phyloP scores from a whole-genome alignment of 1,140 invertebrate genomes.

The Acromyrmex heyeri region DNA sequence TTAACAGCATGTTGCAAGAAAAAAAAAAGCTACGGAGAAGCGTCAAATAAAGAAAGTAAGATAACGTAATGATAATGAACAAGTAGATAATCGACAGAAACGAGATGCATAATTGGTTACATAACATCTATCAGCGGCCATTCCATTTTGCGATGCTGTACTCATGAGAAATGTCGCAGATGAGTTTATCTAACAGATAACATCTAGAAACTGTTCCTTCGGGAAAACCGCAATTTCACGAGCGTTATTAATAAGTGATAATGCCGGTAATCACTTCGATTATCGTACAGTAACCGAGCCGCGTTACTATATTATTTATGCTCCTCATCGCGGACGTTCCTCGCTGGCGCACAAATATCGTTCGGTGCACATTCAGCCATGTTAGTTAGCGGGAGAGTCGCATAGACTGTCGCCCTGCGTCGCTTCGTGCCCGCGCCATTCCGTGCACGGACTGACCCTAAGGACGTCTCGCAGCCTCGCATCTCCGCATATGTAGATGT shows the following conservation, averaged over 20 bases:
- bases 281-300: neutral
- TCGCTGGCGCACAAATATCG: slow-evolving; percentile 30
- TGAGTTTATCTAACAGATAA: slow-evolving; percentile 3
- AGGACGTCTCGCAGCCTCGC: slow-evolving; percentile 70
- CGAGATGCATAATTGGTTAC: slow-evolving; percentile 22
- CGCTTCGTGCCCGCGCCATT: slow-evolving; percentile 77
- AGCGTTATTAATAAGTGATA: slow-evolving; percentile 36
- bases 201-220: slow-evolving; percentile 23
- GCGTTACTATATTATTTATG: slow-evolving; percentile 2
- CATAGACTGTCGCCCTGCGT: slow-evolving; percentile 73
- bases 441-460: slow-evolving; percentile 65
- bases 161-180: neutral
- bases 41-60: neutral
- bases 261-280: slow-evolving; percentile 21
- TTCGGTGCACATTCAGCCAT: neutral
- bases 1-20: neutral
- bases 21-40: neutral
- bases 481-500: slow-evolving; percentile 35
- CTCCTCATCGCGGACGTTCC: neutral
- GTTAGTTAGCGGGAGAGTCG: slow-evolving; percentile 18
- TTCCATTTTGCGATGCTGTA: neutral
- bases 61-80: slow-evolving; percentile 3
- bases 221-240: neutral
- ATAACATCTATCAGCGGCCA: slow-evolving; percentile 11
- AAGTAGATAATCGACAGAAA: slow-evolving; percentile 12